phyloP scores from a whole-genome alignment of 1,140 invertebrate species.

The Drosophila lacertosa region DNA sequence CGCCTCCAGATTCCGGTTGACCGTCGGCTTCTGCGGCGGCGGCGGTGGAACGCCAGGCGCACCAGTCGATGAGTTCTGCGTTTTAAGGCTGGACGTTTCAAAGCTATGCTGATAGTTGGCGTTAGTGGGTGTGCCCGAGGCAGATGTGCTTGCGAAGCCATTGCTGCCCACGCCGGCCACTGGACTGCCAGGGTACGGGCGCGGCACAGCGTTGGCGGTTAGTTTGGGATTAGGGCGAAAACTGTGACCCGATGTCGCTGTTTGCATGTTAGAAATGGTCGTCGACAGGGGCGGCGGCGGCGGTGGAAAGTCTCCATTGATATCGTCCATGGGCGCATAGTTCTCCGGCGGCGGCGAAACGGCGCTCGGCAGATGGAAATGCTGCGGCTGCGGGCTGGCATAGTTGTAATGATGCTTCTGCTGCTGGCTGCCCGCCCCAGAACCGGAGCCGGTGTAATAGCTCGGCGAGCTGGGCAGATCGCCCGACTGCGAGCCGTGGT shows the following conservation, averaged over 20 bases:
- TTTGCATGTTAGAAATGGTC: constrained; percentile 82
- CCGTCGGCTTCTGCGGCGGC: constrained; percentile 65
- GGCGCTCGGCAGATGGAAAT: constrained; percentile 78
- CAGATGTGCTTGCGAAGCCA: constrained; percentile 50
- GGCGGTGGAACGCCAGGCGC: constrained; percentile 47
- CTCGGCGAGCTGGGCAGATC: constrained; percentile 75
- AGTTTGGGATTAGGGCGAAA: constrained; percentile 83
- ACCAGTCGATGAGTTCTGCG: constrained; percentile 58
- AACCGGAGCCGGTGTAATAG: constrained; percentile 58
- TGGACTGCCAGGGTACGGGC: constrained; percentile 81
- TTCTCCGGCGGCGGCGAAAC: constrained; percentile 76
- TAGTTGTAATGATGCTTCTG: constrained; percentile 78
- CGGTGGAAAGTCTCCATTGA: constrained; percentile 73
- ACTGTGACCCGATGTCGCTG: constrained; percentile 66
- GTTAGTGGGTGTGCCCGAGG: constrained; percentile 68
- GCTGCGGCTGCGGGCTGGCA: constrained; percentile 68
- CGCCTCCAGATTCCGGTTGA: constrained; percentile 79
- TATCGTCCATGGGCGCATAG: constrained; percentile 56
- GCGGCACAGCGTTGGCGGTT: constrained; percentile 83
- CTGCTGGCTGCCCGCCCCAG: constrained; percentile 46
- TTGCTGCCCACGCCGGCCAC: constrained; percentile 57
- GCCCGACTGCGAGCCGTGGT: constrained; percentile 59
- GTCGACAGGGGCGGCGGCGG: constrained; percentile 79
- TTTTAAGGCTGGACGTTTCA: constrained; percentile 77
- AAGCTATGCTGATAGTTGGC: constrained; percentile 77